Base-by-base conservation (phyloP, 2,797 vertebrate genomes). In the Choloepus didactylus region DNA sequence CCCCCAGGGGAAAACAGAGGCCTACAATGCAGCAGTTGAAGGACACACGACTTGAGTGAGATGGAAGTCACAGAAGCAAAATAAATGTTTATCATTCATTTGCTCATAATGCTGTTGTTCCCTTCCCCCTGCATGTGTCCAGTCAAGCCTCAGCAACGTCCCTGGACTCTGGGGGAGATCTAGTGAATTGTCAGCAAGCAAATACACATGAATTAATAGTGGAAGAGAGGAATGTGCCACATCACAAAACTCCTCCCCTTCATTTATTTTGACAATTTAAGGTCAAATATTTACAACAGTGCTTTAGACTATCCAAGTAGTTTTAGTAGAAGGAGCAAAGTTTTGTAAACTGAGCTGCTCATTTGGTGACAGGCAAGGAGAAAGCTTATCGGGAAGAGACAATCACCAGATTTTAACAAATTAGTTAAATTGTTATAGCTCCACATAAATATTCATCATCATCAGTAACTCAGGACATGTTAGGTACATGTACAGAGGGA, bases 131-230 rank as follows among this genome's bases (percentile, higher is more conserved):
- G 29, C 0, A 0, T 10, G 18, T 21, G 91, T 95, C 93, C 84
- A 6, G 23, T 29, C 66, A 60, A 84, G 77, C 67, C 83, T 95
- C 77, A 80, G 5, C 31, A 87, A 62, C 31, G 64, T 35, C 56
- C 60, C 64, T 25, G 9, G 80, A 67, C 88, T 85, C 59, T 14
- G 86, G 14, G 86, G 16, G 41, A 91, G 92, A 91, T 5, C n/a
- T n/a, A 49, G 62, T 18, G 91, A 80, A 95, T 95, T 41, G 69
- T 56, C 85, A 94, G 35, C 56, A 94, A 94, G 95, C 93, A 94
- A 89, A 96, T 94, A 95, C 94, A 97, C 76, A 82, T 73, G 92
- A 97, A 96, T 97, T 96, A 96, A 79, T 56, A 91, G 95, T 38
- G 80, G 95, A 91, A 91, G 91, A 95, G 92, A 82, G 95, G 70